These are phyloP conservation scores for Alectoris magna DNA, from an alignment of 2,797 vertebrate species.

Conservation along the genomic window DNA sequence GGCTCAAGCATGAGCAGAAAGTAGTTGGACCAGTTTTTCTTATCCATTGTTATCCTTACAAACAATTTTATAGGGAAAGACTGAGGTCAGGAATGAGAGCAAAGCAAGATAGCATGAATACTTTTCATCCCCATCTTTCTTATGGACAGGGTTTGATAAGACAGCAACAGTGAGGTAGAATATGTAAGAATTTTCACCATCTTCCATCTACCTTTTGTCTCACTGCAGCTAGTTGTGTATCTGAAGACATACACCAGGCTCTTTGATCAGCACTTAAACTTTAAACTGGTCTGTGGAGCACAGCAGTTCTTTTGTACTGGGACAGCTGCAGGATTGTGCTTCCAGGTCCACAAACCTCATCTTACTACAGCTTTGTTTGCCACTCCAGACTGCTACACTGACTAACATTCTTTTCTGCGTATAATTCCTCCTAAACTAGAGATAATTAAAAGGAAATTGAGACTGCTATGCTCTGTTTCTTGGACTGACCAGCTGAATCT, in stretches of 20 bases:
- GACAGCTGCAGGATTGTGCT: not conserved
- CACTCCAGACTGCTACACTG: not conserved
- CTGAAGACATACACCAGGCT: not conserved
- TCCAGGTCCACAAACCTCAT: not conserved
- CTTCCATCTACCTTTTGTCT: not conserved
- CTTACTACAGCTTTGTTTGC: not conserved
- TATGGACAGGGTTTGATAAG: not conserved
- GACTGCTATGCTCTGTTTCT: not conserved
- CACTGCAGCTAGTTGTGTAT: not conserved
- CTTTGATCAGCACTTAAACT: not conserved
- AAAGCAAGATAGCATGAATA: not conserved
- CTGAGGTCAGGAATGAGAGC: not conserved
- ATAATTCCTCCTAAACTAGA: not conserved
- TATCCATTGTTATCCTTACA: not conserved
- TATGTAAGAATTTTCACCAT: not conserved
- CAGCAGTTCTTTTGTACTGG: not conserved
- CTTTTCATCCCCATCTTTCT: not conserved
- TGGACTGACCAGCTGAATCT: not conserved
- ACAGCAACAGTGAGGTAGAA: not conserved
- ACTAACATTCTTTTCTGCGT: not conserved
- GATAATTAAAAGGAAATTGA: not conserved
- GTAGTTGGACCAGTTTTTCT: not conserved
- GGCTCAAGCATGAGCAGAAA: not conserved
- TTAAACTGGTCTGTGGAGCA: not conserved
- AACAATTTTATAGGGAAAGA: not conserved